phyloP scores from a whole-genome alignment of 1,140 invertebrate genomes.

The Drosophila prosaltans region DNA sequence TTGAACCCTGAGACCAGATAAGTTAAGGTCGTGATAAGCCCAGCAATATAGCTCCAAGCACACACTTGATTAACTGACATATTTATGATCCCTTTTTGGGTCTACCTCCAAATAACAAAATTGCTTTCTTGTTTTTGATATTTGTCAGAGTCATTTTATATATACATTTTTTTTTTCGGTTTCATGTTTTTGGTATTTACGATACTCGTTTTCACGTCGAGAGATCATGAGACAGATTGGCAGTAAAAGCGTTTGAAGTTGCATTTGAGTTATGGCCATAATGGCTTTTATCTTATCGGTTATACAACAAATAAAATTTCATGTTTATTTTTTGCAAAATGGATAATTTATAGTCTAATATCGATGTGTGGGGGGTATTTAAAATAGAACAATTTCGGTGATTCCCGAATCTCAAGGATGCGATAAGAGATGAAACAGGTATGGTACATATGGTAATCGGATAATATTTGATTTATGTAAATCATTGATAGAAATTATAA shows the following conservation, averaged over 20 bases:
- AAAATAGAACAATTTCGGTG: constrained; percentile 9
- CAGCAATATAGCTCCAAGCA: constrained; percentile 9
- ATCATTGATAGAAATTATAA: neutral
- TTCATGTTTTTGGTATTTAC: constrained; percentile 46
- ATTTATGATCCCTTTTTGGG: constrained; percentile 31
- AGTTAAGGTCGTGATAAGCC: constrained; percentile 51
- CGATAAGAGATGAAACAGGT: constrained; percentile 28
- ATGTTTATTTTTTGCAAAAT: neutral
- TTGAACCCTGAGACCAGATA: neutral
- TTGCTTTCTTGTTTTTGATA: constrained; percentile 21
- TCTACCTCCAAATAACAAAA: constrained; percentile 8
- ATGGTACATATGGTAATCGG: neutral
- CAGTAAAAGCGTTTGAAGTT: constrained; percentile 29
- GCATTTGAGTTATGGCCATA: constrained; percentile 44
- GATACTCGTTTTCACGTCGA: constrained; percentile 27
- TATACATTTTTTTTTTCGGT: too few species aligned
- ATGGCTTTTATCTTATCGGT: constrained; percentile 41
- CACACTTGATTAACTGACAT: constrained; percentile 33
- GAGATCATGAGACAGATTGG: constrained; percentile 64
- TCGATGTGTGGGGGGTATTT: constrained; percentile 1
- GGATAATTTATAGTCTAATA: constrained; percentile 49
- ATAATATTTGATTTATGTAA: neutral
- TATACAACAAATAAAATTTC: neutral
- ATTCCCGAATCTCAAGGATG: constrained; percentile 31
- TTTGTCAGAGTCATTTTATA: neutral